Evolutionary conservation across 2,888 invertebrate genomes (phyloP).

Genomic region (Eupithecia pulchellata): DNA sequence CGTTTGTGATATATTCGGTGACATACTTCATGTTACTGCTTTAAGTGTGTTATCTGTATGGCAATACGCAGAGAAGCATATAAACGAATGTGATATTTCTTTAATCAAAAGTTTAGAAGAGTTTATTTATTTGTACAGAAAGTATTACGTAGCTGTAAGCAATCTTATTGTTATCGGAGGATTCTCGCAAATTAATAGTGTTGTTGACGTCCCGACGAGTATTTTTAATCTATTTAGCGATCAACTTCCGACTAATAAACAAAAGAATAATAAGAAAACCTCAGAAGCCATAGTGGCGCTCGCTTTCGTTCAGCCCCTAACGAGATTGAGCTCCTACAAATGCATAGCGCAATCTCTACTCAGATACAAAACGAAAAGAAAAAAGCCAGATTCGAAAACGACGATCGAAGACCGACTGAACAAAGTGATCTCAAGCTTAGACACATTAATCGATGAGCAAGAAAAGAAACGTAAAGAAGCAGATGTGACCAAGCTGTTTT

Average conservation of each 20-base stretch:
- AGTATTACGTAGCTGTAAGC: conserved; percentile 89
- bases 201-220: conserved; percentile 86
- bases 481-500: conserved; percentile 89
- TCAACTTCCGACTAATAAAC: conserved; percentile 82
- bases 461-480: conserved; percentile 87
- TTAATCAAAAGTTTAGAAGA: conserved; percentile 90
- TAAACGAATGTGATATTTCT: conserved; percentile 87
- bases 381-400: conserved; percentile 70
- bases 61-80: conserved; percentile 88
- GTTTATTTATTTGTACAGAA: conserved; percentile 88
- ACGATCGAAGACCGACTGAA: conserved; percentile 83
- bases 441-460: conserved; percentile 87
- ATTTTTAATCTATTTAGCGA: conserved; percentile 85
- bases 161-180: conserved; percentile 90
- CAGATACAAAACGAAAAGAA: conserved; percentile 75
- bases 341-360: conserved; percentile 85
- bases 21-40: conserved; percentile 88
- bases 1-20: conserved; percentile 88
- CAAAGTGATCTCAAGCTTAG: conserved; percentile 87
- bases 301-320: conserved; percentile 87
- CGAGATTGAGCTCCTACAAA: conserved; percentile 87
- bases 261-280: conserved; percentile 82
- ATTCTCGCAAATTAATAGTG: conserved; percentile 87
- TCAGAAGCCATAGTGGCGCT: conserved; percentile 86
- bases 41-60: conserved; percentile 88